These are phyloP conservation scores for Ascidia mentula DNA, from an alignment of 23 tunicate genomes.

Conservation along the genomic window DNA sequence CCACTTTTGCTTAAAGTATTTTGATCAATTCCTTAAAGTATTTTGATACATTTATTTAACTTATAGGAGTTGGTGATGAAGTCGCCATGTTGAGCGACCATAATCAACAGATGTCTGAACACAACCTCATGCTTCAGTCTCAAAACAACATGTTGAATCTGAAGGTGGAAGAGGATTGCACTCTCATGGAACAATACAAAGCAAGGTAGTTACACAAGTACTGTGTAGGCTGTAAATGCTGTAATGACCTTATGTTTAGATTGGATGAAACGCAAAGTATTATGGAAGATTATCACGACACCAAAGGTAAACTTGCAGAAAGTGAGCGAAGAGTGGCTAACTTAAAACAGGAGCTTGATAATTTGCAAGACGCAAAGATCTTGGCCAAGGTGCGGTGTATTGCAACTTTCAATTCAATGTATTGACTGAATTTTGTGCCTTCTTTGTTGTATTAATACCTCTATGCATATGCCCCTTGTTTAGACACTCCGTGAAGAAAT, in stretches of 20 bases:
- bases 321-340: neutral
- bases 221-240: neutral
- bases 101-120: constrained; percentile 8
- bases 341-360: constrained; percentile 9
- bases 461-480: neutral
- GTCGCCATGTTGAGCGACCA: neutral
- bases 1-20: too few species aligned
- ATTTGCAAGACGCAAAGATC: constrained; percentile 24
- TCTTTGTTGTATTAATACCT: neutral
- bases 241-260: neutral
- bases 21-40: too few species aligned
- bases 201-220: constrained; percentile 5
- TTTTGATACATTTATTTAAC: too few species aligned
- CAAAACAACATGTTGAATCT: constrained; percentile 12
- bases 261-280: neutral
- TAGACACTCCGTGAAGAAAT: constrained; percentile 35
- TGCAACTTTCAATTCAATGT: neutral
- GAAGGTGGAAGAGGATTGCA: constrained; percentile 17
- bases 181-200: constrained; percentile 15
- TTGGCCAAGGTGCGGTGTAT: constrained; percentile 17
- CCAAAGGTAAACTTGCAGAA: neutral
- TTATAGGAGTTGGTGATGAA: constrained; percentile 3
- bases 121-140: constrained; percentile 14
- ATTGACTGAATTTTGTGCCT: neutral
- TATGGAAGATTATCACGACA: constrained; percentile 9